phyloP scores from a whole-genome alignment of 2,888 invertebrate genomes.

The Caenorhabditis japonica region DNA sequence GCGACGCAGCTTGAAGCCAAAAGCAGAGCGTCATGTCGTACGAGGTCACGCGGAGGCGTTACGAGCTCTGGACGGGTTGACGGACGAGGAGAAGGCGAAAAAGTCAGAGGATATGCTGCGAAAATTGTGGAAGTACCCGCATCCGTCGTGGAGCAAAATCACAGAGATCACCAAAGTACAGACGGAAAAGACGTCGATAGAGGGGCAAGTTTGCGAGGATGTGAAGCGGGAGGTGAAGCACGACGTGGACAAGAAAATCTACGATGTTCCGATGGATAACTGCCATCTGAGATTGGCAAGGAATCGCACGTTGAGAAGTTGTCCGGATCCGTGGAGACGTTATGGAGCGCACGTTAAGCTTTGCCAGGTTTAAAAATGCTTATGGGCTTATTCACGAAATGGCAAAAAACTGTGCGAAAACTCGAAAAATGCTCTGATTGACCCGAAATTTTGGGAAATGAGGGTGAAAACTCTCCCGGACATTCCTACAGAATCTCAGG shows the following conservation, averaged over 20 bases:
- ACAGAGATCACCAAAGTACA: conserved; percentile 18
- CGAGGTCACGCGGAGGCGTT: background rate
- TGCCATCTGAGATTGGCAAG: conserved; percentile 16
- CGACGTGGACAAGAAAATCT: conserved; percentile 13
- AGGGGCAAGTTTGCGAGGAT: conserved; percentile 24
- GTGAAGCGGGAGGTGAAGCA: conserved; percentile 4
- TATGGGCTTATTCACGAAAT: too few species aligned
- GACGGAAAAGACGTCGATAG: conserved; percentile 13
- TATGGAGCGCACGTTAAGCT: conserved; percentile 46
- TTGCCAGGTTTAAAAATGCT: too few species aligned
- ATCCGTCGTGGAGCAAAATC: conserved; percentile 21
- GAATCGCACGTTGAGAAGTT: conserved; percentile 19
- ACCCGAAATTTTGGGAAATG: too few species aligned
- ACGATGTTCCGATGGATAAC: conserved; percentile 36
- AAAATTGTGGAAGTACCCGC: conserved; percentile 33
- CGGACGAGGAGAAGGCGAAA: conserved; percentile 7
- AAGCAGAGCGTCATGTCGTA: too few species aligned
- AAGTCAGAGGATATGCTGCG: conserved; percentile 42
- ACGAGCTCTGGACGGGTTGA: conserved; percentile 17
- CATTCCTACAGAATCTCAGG: too few species aligned
- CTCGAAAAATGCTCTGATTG: too few species aligned
- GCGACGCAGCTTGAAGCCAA: too few species aligned
- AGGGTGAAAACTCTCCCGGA: too few species aligned
- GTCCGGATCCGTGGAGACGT: conserved; percentile 50
- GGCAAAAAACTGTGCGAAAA: too few species aligned